Evolutionary conservation across 1,140 invertebrate species (phyloP).

Genomic region (Nilaparvata lugens): DNA sequence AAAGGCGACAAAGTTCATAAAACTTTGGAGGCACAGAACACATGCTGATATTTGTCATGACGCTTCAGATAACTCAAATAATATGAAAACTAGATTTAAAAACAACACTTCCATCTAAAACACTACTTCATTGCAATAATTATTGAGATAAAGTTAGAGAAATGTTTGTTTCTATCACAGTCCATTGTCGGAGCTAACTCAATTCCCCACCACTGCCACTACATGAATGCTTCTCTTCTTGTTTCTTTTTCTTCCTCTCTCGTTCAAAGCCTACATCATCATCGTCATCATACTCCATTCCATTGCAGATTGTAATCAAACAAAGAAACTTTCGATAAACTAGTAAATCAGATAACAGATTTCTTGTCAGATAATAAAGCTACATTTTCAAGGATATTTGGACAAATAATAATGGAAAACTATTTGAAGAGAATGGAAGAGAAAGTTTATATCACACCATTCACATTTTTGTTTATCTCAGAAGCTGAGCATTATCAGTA

Average conservation of each 20-base stretch:
- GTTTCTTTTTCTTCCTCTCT: background rate
- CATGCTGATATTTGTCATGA: conserved; percentile 35
- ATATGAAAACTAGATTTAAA: conserved; percentile 8
- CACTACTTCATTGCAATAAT: conserved; percentile 8
- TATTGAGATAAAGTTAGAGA: conserved; percentile 11
- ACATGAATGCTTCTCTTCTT: background rate
- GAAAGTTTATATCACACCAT: too few relatives aligned
- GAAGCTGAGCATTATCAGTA: too few relatives aligned
- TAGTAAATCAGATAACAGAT: too few relatives aligned
- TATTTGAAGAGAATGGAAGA: too few relatives aligned
- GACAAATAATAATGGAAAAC: too few relatives aligned
- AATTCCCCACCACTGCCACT: background rate
- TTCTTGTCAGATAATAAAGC: too few relatives aligned
- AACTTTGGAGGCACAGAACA: conserved; percentile 56
- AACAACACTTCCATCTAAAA: conserved; percentile 15
- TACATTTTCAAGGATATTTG: too few relatives aligned
- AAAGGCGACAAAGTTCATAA: conserved; percentile 58
- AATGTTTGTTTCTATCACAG: conserved; percentile 20
- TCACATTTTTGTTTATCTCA: too few relatives aligned
- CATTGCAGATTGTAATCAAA: conserved; percentile 7
- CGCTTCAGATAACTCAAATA: conserved; percentile 11
- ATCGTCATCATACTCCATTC: conserved; percentile 2
- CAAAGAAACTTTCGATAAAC: too few relatives aligned
- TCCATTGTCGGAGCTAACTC: conserved; percentile 15
- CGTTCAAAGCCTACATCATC: conserved; percentile 2